Percentiles rank a stretch among this genome's conserved stretches.
phyloP scores from a whole-genome alignment of 2,888 invertebrate species.

The Ophion ventricosus region DNA sequence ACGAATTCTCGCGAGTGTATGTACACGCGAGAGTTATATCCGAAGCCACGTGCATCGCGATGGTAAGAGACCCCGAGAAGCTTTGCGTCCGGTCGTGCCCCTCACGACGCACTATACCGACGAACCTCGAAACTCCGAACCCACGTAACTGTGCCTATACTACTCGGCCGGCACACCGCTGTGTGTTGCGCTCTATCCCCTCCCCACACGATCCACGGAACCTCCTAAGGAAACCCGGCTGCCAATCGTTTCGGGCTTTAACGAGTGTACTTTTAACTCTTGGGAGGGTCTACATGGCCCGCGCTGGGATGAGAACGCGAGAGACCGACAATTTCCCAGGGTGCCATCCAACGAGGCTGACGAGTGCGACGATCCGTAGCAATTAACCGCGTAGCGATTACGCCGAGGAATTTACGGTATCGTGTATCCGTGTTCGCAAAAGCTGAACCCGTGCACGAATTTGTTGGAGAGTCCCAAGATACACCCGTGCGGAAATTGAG shows the following conservation, averaged over 20 bases:
- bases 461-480: too few species aligned
- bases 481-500: too few species aligned
- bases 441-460: too few species aligned
- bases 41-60: background rate
- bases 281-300: constrained; percentile 36
- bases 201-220: constrained; percentile 31
- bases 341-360: constrained; percentile 2
- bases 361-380: background rate
- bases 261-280: constrained; percentile 45
- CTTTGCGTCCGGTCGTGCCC: background rate
- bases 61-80: background rate
- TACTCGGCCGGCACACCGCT: background rate
- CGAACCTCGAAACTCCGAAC: constrained; percentile 13
- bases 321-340: background rate
- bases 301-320: constrained; percentile 4
- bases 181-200: constrained; percentile 17
- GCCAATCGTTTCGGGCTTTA: constrained; percentile 49
- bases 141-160: background rate
- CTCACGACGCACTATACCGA: background rate
- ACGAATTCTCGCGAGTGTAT: background rate
- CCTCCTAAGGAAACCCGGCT: constrained; percentile 43
- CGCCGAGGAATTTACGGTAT: background rate
- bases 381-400: background rate
- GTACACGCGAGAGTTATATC: background rate
- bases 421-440: too few species aligned